phyloP scores from a whole-genome alignment of 2,888 invertebrate species.

The Lycophotia porphyrea region DNA sequence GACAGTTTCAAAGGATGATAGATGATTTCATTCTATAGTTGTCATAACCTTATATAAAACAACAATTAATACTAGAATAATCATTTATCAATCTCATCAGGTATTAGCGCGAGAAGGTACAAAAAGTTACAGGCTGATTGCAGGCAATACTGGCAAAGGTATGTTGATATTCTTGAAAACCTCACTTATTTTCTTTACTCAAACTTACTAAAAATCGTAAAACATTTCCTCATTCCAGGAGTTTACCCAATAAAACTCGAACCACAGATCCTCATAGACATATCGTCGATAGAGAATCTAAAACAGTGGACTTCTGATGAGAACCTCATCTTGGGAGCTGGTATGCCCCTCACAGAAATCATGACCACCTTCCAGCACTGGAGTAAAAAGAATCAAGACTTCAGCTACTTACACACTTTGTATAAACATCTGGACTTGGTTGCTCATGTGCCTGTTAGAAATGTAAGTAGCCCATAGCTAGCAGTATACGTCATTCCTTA shows the following conservation, averaged over 20 bases:
- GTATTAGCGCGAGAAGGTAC: constrained; percentile 86
- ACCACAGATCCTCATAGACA: constrained; percentile 90
- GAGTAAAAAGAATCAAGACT: constrained; percentile 84
- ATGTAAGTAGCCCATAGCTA: constrained; percentile 89
- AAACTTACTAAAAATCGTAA: not conserved
- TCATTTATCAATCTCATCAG: constrained; percentile 62
- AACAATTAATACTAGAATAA: not conserved
- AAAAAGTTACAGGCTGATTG: constrained; percentile 91
- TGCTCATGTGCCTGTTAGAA: constrained; percentile 93
- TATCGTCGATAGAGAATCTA: constrained; percentile 90
- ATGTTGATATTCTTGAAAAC: not conserved
- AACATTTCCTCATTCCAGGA: constrained; percentile 73
- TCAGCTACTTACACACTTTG: constrained; percentile 90
- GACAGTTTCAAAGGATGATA: not conserved
- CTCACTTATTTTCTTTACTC: not conserved
- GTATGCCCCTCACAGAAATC: constrained; percentile 89
- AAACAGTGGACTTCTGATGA: constrained; percentile 76
- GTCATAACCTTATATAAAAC: not conserved
- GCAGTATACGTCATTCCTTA: not conserved
- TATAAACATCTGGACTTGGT: constrained; percentile 92
- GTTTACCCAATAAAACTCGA: constrained; percentile 84
- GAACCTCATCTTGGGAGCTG: constrained; percentile 90
- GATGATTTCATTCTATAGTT: not conserved
- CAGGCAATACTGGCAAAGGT: constrained; percentile 95
- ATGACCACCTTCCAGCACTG: constrained; percentile 85